phyloP scores from a whole-genome alignment of 2,113 vertebrate species.

The Hippoglossus stenolepis region DNA sequence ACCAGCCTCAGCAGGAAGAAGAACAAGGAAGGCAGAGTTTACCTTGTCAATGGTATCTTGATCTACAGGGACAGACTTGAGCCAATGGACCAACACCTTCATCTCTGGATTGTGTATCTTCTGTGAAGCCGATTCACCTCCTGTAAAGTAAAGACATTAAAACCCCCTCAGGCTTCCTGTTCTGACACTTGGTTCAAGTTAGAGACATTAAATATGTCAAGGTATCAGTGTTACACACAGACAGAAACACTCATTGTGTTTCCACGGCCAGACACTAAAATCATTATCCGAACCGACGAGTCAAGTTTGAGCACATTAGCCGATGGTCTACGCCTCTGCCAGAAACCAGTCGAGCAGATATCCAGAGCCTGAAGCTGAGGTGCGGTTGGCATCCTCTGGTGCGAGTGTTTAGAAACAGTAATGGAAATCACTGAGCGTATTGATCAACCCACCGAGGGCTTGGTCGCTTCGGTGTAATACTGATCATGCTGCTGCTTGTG shows the following conservation, averaged over 20 bases:
- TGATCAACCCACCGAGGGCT: constrained; percentile 16
- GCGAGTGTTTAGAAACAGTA: constrained; percentile 23
- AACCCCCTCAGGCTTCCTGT: not conserved
- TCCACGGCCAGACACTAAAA: constrained; percentile 17
- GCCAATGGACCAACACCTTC: constrained; percentile 76
- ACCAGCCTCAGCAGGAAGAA: not conserved
- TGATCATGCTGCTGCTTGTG: constrained; percentile 47
- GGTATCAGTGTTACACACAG: not conserved
- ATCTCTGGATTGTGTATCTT: constrained; percentile 51
- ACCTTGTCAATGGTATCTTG: constrained; percentile 78
- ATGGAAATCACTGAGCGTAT: constrained; percentile 18
- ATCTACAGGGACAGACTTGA: constrained; percentile 78
- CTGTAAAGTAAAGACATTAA: constrained; percentile 35
- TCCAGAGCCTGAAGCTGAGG: constrained; percentile 58
- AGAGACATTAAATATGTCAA: not conserved
- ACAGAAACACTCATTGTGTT: not conserved
- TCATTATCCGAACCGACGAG: constrained; percentile 37
- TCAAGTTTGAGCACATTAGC: constrained; percentile 48
- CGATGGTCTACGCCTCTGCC: constrained; percentile 28
- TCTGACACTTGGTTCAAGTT: not conserved
- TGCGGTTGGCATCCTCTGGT: constrained; percentile 26
- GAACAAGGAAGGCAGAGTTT: not conserved
- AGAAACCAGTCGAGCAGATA: constrained; percentile 65
- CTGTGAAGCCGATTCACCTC: not conserved
- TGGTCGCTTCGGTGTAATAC: constrained; percentile 1